phyloP scores from a whole-genome alignment of 1,140 invertebrate genomes.

The Plodia interpunctella region DNA sequence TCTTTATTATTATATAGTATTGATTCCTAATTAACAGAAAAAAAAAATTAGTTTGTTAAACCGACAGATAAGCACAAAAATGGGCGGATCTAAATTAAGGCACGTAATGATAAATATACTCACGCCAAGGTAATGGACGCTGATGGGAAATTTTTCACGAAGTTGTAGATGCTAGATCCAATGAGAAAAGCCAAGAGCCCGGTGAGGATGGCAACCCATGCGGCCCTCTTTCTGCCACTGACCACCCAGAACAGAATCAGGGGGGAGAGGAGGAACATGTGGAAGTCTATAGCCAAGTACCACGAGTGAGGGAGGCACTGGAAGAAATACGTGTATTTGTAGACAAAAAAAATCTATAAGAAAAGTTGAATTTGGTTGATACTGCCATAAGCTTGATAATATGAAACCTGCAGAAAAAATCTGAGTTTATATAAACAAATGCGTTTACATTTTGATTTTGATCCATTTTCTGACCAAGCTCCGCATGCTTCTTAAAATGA shows the following conservation, averaged over 20 bases:
- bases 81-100: no score
- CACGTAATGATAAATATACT: background rate
- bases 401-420: no score
- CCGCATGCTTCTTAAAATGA: background rate
- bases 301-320: constrained; percentile 78
- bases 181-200: constrained; percentile 23
- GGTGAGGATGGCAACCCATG: constrained; percentile 32
- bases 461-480: no score
- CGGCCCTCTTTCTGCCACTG: constrained; percentile 25
- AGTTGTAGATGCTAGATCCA: constrained; percentile 48
- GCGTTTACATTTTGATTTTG: no score
- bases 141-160: constrained; percentile 34
- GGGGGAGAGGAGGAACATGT: constrained; percentile 72
- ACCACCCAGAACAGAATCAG: constrained; percentile 67
- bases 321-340: constrained; percentile 37
- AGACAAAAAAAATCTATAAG: no score
- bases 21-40: no score
- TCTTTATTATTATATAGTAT: no score
- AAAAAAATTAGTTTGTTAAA: no score
- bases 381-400: no score
- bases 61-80: no score
- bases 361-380: background rate
- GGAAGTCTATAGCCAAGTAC: constrained; percentile 78
- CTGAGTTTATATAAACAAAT: no score
- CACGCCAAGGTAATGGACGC: constrained; percentile 7